Conservation (phyloP, 2,888 invertebrate genomes). For the Macrosiphum euphorbiae region DNA sequence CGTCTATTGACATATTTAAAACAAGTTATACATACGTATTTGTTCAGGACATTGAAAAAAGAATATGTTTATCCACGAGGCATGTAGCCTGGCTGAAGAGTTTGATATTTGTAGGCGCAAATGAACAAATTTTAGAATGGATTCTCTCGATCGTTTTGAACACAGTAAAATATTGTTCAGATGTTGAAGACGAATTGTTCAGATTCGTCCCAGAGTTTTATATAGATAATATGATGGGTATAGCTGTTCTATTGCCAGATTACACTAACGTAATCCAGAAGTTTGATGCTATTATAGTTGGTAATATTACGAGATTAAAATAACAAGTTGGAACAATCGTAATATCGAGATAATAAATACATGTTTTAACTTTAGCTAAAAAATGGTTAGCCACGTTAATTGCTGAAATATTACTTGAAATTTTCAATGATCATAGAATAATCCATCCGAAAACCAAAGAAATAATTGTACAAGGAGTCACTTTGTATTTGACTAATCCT, state of each 20-base stretch:
- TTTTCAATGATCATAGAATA: slow-evolving; percentile 45
- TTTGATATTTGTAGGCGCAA: slow-evolving; percentile 34
- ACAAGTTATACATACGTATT: neutral
- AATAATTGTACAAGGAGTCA: slow-evolving; percentile 25
- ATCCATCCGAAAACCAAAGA: slow-evolving; percentile 45
- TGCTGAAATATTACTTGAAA: slow-evolving; percentile 39
- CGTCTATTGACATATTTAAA: neutral
- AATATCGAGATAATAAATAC: neutral
- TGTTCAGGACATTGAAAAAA: neutral
- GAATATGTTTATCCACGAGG: neutral
- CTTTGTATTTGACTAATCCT: slow-evolving; percentile 27
- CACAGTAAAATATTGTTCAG: slow-evolving; percentile 45
- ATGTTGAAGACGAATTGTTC: slow-evolving; percentile 32
- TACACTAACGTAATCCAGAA: slow-evolving; percentile 15
- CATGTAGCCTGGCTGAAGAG: slow-evolving; percentile 43
- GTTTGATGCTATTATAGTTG: slow-evolving; percentile 26
- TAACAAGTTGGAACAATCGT: neutral
- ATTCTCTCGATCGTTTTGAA: slow-evolving; percentile 12
- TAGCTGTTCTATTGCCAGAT: slow-evolving; percentile 35
- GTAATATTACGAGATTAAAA: slow-evolving; percentile 23
- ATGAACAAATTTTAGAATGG: slow-evolving; percentile 44
- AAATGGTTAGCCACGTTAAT: slow-evolving; percentile 36
- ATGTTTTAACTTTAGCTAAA: slow-evolving; percentile 17
- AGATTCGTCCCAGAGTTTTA: slow-evolving; percentile 54
- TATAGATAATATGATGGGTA: slow-evolving; percentile 8